These are phyloP conservation scores for Dinomys branickii DNA, from an alignment of 2,113 vertebrate species.

Conservation along the genomic window DNA sequence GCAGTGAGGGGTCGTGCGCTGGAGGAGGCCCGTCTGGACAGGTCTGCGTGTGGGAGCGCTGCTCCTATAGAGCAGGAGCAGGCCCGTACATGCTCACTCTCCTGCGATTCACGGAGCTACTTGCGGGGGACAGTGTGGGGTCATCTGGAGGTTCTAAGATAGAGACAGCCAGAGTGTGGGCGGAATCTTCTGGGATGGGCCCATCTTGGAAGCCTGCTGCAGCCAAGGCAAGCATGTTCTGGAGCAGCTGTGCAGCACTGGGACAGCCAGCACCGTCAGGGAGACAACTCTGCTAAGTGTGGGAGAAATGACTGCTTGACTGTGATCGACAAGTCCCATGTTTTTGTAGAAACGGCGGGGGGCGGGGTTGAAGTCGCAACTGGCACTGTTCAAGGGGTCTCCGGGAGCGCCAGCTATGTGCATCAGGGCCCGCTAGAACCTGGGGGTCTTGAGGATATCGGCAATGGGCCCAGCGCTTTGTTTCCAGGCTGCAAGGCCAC, in stretches of 20 bases:
- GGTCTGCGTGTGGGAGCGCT: background rate
- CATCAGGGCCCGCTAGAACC: background rate
- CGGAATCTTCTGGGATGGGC: background rate
- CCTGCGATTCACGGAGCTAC: background rate
- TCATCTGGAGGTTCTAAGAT: background rate
- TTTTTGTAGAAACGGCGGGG: background rate
- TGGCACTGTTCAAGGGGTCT: background rate
- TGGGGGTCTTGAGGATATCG: background rate
- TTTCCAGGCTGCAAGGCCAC: background rate
- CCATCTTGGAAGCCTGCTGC: background rate
- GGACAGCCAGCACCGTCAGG: background rate
- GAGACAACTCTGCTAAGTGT: background rate
- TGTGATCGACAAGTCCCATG: background rate
- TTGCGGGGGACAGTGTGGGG: background rate
- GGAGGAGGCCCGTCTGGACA: background rate
- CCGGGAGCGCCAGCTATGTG: background rate
- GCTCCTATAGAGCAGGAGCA: background rate
- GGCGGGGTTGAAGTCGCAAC: background rate
- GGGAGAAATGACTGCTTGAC: background rate
- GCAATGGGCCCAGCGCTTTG: background rate
- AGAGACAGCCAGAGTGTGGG: background rate
- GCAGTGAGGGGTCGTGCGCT: background rate
- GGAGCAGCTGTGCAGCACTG: background rate
- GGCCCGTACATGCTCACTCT: background rate
- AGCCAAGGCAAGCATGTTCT: background rate